These are phyloP conservation scores for Macrochelys suwanniensis DNA, from an alignment of 2,797 vertebrate genomes.

Conservation along the genomic window DNA sequence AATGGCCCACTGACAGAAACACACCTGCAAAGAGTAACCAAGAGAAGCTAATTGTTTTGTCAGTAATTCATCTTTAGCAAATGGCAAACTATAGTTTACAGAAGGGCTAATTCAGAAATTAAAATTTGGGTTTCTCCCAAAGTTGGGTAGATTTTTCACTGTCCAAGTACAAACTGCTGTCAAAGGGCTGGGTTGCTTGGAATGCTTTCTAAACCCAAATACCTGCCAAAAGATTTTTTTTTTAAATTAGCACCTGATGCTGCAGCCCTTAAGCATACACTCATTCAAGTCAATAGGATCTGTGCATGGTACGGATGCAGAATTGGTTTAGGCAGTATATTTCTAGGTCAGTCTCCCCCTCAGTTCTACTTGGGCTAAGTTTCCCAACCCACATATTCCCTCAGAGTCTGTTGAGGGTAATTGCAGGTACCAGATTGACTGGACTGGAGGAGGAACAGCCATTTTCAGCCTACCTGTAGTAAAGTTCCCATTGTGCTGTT, in stretches of 20 bases:
- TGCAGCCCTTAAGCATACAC: background rate
- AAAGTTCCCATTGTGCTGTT: constrained; percentile 93
- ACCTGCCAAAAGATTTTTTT: background rate
- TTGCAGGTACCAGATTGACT: background rate
- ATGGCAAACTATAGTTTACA: background rate
- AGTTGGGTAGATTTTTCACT: constrained; percentile 27
- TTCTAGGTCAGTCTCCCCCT: background rate
- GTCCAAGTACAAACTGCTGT: constrained; percentile 36
- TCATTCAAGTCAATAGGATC: background rate
- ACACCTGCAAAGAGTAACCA: background rate
- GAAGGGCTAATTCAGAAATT: constrained; percentile 31
- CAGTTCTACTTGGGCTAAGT: fast-evolving
- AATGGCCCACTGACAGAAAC: background rate
- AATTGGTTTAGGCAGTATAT: background rate
- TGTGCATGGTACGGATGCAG: background rate
- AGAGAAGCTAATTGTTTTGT: background rate
- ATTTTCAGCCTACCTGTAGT: constrained; percentile 84
- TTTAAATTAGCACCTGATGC: background rate
- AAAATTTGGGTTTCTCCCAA: constrained; percentile 38
- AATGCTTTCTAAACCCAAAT: background rate
- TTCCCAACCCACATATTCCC: background rate
- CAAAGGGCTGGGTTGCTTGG: constrained; percentile 52
- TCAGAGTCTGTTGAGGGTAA: fast-evolving
- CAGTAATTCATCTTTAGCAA: background rate
- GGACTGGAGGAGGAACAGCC: background rate